Conservation (phyloP, 2,797 vertebrate species). For the Typhlichthys subterraneus region DNA sequence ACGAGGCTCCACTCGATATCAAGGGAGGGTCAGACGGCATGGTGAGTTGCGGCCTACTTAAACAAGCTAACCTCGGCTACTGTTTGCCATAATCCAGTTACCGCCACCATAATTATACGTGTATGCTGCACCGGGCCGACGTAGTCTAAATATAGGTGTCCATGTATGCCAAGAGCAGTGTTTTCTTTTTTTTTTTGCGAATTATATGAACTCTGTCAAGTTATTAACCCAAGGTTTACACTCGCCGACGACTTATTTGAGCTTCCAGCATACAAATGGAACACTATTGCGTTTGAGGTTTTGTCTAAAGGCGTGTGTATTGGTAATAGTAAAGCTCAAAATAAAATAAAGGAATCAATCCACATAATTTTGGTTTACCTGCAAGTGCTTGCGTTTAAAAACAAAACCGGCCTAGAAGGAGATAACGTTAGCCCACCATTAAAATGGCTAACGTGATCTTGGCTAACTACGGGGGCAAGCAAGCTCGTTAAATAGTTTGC, state of each 20-base stretch:
- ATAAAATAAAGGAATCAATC: no score
- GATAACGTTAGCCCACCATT: constrained; percentile 21
- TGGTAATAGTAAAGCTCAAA: no score
- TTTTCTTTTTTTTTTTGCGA: neutral
- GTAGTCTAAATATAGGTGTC: neutral
- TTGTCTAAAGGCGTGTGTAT: no score
- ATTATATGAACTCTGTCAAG: no score
- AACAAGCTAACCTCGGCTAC: constrained; percentile 15
- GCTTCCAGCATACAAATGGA: no score
- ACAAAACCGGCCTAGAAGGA: constrained; percentile 14
- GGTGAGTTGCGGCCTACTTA: constrained; percentile 78
- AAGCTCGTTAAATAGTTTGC: constrained; percentile 73
- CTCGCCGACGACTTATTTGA: neutral
- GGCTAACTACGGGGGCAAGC: constrained; percentile 39
- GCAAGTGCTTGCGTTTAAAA: neutral
- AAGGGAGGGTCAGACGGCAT: constrained; percentile 79
- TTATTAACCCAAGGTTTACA: no score
- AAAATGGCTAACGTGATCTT: constrained; percentile 41
- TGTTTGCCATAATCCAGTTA: constrained; percentile 37
- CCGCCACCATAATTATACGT: constrained; percentile 15
- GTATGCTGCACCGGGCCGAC: constrained; percentile 15
- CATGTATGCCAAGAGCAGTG: constrained; percentile 4
- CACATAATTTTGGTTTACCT: no score
- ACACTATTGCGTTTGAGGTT: no score
- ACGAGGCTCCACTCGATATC: constrained; percentile 74